These are phyloP conservation scores for Petrophora chlorosata DNA, from an alignment of 2,888 invertebrate genomes.

Conservation along the genomic window DNA sequence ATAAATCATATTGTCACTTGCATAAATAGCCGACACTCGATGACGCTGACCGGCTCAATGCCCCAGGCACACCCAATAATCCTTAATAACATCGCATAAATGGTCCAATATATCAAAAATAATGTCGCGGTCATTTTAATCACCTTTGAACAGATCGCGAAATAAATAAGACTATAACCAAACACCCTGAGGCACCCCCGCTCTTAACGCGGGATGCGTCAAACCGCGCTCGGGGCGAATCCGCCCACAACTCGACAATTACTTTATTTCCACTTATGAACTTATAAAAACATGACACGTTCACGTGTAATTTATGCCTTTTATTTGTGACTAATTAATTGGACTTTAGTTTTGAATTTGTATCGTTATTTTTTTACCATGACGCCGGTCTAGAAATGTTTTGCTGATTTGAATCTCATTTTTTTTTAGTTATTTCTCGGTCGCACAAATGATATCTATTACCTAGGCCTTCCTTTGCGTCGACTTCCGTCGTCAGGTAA, in stretches of 20 bases:
- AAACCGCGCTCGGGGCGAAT: slow-evolving; percentile 36
- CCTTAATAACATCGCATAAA: slow-evolving; percentile 28
- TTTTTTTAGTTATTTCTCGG: no score
- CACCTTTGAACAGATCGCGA: slow-evolving; percentile 33
- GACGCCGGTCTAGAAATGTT: no score
- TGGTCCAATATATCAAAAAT: slow-evolving; percentile 37
- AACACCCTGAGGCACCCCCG: slow-evolving; percentile 35
- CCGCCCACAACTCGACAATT: slow-evolving; percentile 47
- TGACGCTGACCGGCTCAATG: slow-evolving; percentile 5
- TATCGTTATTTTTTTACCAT: no score
- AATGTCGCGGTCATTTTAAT: slow-evolving; percentile 35
- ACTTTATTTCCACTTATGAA: slow-evolving; percentile 45
- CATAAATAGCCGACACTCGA: slow-evolving; percentile 4
- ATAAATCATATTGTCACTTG: neutral
- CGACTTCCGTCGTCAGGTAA: no score
- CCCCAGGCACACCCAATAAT: slow-evolving; percentile 28
- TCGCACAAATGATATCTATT: no score
- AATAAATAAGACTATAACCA: slow-evolving; percentile 38
- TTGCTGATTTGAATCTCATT: no score
- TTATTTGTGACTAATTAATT: slow-evolving; percentile 15
- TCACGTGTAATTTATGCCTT: slow-evolving; percentile 19
- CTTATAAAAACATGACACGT: slow-evolving; percentile 37
- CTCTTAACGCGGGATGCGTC: slow-evolving; percentile 33
- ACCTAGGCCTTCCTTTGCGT: no score
- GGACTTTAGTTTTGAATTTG: neutral